These are phyloP conservation scores for Cephalopterus ornatus DNA, from an alignment of 2,113 vertebrate species.

Conservation along the genomic window DNA sequence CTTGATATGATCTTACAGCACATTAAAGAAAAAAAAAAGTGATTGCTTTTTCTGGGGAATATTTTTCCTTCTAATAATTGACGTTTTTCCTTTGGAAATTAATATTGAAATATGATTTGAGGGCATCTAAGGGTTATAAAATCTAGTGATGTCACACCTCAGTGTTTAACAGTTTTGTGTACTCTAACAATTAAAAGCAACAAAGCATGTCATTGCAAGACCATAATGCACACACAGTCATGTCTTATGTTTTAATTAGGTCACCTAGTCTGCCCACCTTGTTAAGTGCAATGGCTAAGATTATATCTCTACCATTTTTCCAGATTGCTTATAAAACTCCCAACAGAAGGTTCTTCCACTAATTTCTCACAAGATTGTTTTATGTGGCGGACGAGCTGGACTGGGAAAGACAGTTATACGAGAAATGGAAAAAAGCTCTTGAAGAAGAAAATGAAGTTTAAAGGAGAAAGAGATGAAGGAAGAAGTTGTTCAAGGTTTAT, in stretches of 20 bases:
- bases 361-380: neutral
- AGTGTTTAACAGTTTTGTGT: neutral
- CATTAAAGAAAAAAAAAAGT: neutral
- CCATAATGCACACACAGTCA: neutral
- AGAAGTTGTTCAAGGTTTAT: too few relatives aligned
- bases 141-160: neutral
- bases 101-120: neutral
- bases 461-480: too few relatives aligned
- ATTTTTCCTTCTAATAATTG: conserved; percentile 9
- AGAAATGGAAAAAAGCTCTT: too few relatives aligned
- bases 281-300: neutral
- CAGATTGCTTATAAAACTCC: neutral
- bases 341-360: neutral
- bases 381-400: too few relatives aligned
- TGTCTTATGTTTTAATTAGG: neutral
- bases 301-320: neutral
- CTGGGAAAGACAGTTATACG: too few relatives aligned
- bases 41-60: neutral
- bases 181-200: neutral
- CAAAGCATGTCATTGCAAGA: neutral
- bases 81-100: neutral
- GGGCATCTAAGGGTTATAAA: neutral
- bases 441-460: too few relatives aligned
- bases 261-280: neutral
- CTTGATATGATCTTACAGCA: neutral